Evolutionary conservation across 2,797 vertebrate species (phyloP), one percentile per base, ranked within the genome.

Genomic region (Lithobates pipiens): DNA sequence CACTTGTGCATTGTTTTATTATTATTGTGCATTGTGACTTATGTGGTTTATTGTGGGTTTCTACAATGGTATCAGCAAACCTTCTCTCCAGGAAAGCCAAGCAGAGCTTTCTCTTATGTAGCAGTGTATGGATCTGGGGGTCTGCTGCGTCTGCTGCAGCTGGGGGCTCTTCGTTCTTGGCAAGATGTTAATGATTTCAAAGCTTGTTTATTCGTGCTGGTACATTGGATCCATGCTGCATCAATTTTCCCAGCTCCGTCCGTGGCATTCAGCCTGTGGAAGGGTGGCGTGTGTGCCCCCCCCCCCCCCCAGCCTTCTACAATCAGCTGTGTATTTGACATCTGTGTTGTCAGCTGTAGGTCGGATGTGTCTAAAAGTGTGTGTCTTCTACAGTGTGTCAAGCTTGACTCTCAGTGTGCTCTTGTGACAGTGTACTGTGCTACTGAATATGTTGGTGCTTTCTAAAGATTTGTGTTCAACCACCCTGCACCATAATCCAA

Each of bases 161-260:
- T 61, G 46, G 42, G 71, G 65, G 29, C 68, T 67, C 29, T 74
- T 82, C 80, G 67, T 78, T 82, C 75, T 78, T 72, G 68, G 65
- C 73, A 27, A 54, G 84, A 75, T 54, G 29, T 70, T 85, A 70
- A 77, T 82, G 79, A 67, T 77, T 72, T 86, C 54, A 16, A n/a
- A 15, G 67, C 79, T 82, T 86, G 85, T 86, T 73, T 83, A 69
- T 69, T 63, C 54, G 68, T 72, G 46, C 42, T 78, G 80, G 80
- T 73, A 86, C 85, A 72, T 36, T 13, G 73, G 15, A 71, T 72
- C 63, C 85, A 82, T 50, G 73, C 80, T 65, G 79, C 85, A 77
- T 77, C 79, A 34, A 67, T 77, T 39, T 50, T 54, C 27, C 18
- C 76, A 61, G 27, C 57, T 46, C 32, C 73, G 8, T 71, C 57